These are phyloP conservation scores for Tigriopus japonicus DNA, from an alignment of 1,140 invertebrate species.

Conservation along the genomic window DNA sequence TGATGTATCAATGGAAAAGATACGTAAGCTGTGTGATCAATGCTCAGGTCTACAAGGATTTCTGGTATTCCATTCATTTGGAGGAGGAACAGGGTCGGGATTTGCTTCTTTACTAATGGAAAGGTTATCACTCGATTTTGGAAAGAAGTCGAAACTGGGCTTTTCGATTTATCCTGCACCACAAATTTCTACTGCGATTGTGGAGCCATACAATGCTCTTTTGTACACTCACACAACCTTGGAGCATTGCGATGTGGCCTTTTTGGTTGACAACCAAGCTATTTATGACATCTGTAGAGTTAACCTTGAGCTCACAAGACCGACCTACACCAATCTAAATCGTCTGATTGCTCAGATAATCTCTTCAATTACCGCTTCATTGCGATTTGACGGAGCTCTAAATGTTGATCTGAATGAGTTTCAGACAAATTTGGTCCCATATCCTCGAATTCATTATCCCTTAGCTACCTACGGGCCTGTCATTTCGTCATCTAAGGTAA, in stretches of 20 bases:
- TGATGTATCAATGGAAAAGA: constrained; percentile 27
- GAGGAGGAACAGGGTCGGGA: constrained; percentile 33
- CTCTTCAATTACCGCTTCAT: constrained; percentile 66
- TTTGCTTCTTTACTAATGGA: constrained; percentile 18
- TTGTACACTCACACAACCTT: constrained; percentile 45
- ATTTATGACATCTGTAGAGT: constrained; percentile 47
- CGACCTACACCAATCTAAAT: constrained; percentile 37
- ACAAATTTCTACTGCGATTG: constrained; percentile 38
- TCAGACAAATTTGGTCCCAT: constrained; percentile 43
- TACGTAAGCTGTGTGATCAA: constrained; percentile 33
- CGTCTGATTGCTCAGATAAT: constrained; percentile 44
- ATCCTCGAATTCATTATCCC: constrained; percentile 26
- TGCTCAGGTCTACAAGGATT: constrained; percentile 41
- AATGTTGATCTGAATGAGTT: constrained; percentile 48
- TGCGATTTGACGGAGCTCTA: constrained; percentile 41
- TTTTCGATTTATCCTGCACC: not conserved
- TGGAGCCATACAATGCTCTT: constrained; percentile 48
- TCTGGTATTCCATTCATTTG: constrained; percentile 41
- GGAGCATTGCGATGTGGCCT: constrained; percentile 45
- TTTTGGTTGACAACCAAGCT: constrained; percentile 50
- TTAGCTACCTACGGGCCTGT: constrained; percentile 26
- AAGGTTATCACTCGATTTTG: constrained; percentile 12
- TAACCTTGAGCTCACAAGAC: constrained; percentile 39
- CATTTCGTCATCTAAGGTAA: constrained; percentile 23
- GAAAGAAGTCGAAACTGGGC: not conserved